Conservation (phyloP, 2,113 vertebrate species). For the Myrmophylax atrothorax region DNA sequence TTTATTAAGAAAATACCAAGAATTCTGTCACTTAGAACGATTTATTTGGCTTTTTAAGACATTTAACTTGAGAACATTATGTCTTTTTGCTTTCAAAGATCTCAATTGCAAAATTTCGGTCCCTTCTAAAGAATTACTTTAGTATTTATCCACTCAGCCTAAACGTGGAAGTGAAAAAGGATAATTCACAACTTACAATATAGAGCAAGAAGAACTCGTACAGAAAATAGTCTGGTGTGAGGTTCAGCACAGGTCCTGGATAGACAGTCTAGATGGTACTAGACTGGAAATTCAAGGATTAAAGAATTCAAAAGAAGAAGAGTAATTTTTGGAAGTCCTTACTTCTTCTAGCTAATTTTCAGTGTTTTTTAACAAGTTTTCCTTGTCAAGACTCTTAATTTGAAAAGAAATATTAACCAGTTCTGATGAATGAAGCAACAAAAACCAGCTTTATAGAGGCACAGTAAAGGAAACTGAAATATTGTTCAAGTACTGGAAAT, state of each 20-base stretch:
- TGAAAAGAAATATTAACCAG: not conserved
- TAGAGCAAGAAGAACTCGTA: not conserved
- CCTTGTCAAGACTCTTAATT: not conserved
- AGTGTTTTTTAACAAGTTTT: not conserved
- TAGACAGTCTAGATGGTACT: not conserved
- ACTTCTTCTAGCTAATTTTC: not conserved
- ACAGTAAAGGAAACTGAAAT: not conserved
- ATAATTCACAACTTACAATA: not conserved
- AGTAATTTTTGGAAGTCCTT: not conserved
- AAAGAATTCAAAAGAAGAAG: not conserved
- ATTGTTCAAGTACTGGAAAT: not conserved
- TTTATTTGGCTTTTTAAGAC: not conserved
- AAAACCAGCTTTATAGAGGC: not conserved
- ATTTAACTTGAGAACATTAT: not conserved
- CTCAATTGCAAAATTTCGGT: not conserved
- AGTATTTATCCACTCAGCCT: not conserved
- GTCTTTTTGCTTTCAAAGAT: not conserved
- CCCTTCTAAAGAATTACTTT: not conserved
- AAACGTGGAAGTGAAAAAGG: not conserved
- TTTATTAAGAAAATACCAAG: not conserved
- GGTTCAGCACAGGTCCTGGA: not conserved
- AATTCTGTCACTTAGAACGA: not conserved
- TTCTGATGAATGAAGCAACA: not conserved
- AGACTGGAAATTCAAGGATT: not conserved
- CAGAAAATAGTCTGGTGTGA: not conserved